These are phyloP conservation scores for Cephus nigrinus DNA, from an alignment of 2,888 invertebrate species.

Conservation along the genomic window DNA sequence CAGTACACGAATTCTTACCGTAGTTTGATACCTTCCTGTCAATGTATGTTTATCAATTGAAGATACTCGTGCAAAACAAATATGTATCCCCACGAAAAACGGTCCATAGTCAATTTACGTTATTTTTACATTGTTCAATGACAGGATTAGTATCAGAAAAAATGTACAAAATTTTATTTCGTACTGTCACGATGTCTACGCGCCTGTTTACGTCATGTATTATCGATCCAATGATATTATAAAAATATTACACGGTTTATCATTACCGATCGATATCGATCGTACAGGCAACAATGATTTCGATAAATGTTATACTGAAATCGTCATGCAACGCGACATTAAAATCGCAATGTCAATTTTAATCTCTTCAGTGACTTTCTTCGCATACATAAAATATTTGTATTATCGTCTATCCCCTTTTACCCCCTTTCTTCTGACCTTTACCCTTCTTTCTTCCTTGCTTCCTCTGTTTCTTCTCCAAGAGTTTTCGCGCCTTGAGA, in stretches of 20 bases:
- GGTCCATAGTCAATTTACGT: not conserved
- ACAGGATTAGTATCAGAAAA: not conserved
- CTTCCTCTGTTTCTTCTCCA: constrained; percentile 68
- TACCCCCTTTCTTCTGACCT: constrained; percentile 41
- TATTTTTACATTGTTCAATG: not conserved
- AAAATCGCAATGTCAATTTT: not conserved
- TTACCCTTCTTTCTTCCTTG: constrained; percentile 68
- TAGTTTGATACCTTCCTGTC: not conserved
- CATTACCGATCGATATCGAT: not conserved
- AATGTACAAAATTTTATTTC: not conserved
- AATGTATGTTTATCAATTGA: not conserved
- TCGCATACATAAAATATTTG: not conserved
- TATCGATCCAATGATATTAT: not conserved
- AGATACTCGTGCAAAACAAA: not conserved
- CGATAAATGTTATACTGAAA: not conserved
- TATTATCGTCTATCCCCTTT: constrained; percentile 24
- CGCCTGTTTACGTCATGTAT: not conserved
- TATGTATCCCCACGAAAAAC: not conserved
- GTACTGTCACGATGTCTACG: not conserved
- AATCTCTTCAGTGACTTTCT: not conserved
- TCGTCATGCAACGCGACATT: not conserved
- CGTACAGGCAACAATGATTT: not conserved
- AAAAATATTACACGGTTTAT: not conserved
- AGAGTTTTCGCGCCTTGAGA: constrained; percentile 76
- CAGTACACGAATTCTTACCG: not conserved